These are phyloP conservation scores for Argyresthia albistria DNA, from an alignment of 2,888 invertebrate genomes.

Conservation along the genomic window DNA sequence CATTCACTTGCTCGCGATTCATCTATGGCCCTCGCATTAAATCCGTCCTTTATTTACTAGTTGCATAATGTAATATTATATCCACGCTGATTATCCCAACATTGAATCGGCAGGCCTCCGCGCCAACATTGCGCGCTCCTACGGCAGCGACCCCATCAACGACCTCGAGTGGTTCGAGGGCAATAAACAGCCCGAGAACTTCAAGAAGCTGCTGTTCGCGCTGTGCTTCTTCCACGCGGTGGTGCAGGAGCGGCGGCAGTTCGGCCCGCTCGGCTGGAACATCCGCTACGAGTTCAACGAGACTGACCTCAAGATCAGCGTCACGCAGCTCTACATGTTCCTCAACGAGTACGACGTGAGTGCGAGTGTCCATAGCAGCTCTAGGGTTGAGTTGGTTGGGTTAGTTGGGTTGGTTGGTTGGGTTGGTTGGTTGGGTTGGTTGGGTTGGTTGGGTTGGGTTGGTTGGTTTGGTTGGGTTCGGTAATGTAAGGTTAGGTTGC, in stretches of 20 bases:
- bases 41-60: too few relatives aligned
- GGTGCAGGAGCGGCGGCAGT: conserved; percentile 91
- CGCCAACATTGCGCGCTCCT: conserved; percentile 89
- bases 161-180: conserved; percentile 91
- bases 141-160: conserved; percentile 88
- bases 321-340: conserved; percentile 90
- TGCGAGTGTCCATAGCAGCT: not conserved
- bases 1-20: too few relatives aligned
- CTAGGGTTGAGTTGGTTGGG: too few relatives aligned
- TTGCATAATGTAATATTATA: too few relatives aligned
- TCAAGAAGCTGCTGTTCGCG: conserved; percentile 89
- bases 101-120: conserved; percentile 60
- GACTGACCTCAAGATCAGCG: conserved; percentile 91
- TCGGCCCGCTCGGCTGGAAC: conserved; percentile 96
- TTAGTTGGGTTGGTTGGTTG: too few relatives aligned
- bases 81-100: not conserved
- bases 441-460: too few relatives aligned
- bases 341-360: conserved; percentile 82
- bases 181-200: conserved; percentile 80
- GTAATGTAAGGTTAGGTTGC: too few relatives aligned
- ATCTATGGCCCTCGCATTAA: too few relatives aligned
- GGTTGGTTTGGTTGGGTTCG: too few relatives aligned
- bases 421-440: too few relatives aligned
- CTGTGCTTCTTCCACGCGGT: conserved; percentile 96
- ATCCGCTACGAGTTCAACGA: conserved; percentile 97